Base-by-base conservation (phyloP, 2,888 invertebrate genomes). In the Podotricha telesiphe region DNA sequence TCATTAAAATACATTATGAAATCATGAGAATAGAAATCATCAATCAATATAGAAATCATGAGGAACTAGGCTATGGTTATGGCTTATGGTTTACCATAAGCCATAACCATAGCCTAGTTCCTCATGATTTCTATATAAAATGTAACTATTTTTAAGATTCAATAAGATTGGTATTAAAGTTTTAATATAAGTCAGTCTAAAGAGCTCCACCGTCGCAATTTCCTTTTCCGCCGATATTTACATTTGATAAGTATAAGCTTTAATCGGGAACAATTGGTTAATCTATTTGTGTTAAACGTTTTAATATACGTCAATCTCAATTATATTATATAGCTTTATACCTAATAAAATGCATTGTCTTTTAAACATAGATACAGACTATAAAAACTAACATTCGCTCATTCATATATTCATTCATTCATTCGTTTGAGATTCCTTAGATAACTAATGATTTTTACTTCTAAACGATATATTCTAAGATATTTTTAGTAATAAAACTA, bases 251-350 rank as follows among this genome's bases (percentile, higher is more conserved):
- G 34, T 55, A 37, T 55, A 55, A 37, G 17, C 34, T 17, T 55
- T 55, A 37, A 55, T 55, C 55, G 17, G 34, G 34, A 55, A 6
- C 55, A 55, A 55, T 55, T 55, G 55, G 55, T 55, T 37, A 55
- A n/a, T 55, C 55, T 55, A 55, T 55, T 55, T 55, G 34, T 37
- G 37, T 55, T 55, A 55, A 34, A 37, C 55, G 34, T 17, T 55
- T 55, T 55, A 55, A 37, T 55, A 55, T 34, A 55, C 17, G 55
- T 55, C 55, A 55, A 55, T 55, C 55, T 37, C 11, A 55, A 55
- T 55, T 11, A 55, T 17, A 6, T 37, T 34, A 1, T 13, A 55
- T 17, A 37, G 34, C 53, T 55, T 34, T 19, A 37, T 37, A 17
- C 34, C 3, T 34, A 55, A 0, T 0, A 17, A 17, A 34, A 28